Base-by-base conservation (phyloP, 1,140 invertebrate species). In the Bombus affinis region DNA sequence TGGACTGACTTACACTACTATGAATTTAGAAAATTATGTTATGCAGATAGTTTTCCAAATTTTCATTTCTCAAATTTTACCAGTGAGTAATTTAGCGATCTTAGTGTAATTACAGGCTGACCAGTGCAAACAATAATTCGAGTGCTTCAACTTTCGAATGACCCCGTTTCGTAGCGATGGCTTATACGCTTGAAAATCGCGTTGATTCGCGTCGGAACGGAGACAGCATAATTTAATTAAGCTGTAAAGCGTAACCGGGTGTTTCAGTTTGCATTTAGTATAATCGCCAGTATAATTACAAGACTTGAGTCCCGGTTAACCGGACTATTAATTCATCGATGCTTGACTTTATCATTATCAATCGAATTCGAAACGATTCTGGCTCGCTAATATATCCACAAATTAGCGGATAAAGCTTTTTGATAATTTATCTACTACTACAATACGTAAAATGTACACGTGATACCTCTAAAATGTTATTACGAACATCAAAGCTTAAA, bases 251-350 rank as follows among this genome's bases (percentile, higher is more conserved):
- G 62, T 47, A 44, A 72, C 15, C 66, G 37, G 70, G 12, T 59
- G 71, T 71, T 84, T 84, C 66, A 71, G 76, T 79, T 80, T 80
- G 39, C 53, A 47, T 62, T 47, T 32, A 12, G 83, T 53, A 47
- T 84, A 84, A 84, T 84, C 22, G n/a, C 25, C 39, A 8, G 25
- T 53, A 53, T 79, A 84, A 84, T 84, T 59, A 80, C 53, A 84
- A 80, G 66, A 47, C 47, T 32, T 2, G 22, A 12, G 22, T 28
- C 12, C 42, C 22, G 15, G 74, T 82, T 32, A 79, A 44, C 39
- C 32, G 15, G 6, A 25, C 76, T 77, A 79, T 79, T 72, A 62
- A 79, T 80, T 80, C 15, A 37, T 71, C 42, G 47, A 70, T 28
- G 47, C 13, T 18, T 22, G 53, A 79, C 32, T 84, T 47, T 72